Base-by-base conservation (phyloP, 2,113 vertebrate species). In the Pedetes capensis region DNA sequence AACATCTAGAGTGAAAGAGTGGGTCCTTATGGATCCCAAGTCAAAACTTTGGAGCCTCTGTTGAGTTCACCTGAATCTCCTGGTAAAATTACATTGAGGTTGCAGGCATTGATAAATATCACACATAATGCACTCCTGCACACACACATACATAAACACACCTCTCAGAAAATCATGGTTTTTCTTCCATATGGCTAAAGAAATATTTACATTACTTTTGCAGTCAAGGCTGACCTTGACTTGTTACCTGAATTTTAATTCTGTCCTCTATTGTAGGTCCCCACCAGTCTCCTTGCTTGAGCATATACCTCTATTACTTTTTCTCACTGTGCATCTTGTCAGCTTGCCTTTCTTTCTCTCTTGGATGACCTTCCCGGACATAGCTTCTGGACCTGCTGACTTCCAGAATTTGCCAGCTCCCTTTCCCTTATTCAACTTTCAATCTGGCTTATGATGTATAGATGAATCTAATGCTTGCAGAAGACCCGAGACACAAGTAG, bases 301-400 rank as follows among this genome's bases (percentile, higher is more conserved):
- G 20, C 16, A 11, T 13, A 32, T 29, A 37, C 76, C 10, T 69
- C 71, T 78, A 34, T 42, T 61, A 27, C 68, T 86, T 1, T 29
- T 78, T 88, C 34, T 69, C n/a, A 34, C 6, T 44, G 57, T 85
- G 59, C 13, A 4, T 39, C 29, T 89, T 49, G 57, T 63, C 34
- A 37, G 6, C 25, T 10, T 88, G 44, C 3, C 25, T 59, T 92
- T 57, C 61, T 86, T 82, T 91, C n/a, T 87, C 32, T 49, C 66
- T 91, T 92, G 53, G 32, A 81, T 84, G 59, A 87, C 76, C 42
- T 92, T 89, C 27, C 10, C 81, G 39, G n/a, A 80, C 34, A n/a
- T n/a, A 25, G 71, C 44, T 95, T 90, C 34, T 64, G n/a, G 53
- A 47, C 61, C 76, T 85, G 42, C 59, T 92, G 72, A 93, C 32